phyloP scores from a whole-genome alignment of 2,888 invertebrate genomes.

The Acholoe squamosa region DNA sequence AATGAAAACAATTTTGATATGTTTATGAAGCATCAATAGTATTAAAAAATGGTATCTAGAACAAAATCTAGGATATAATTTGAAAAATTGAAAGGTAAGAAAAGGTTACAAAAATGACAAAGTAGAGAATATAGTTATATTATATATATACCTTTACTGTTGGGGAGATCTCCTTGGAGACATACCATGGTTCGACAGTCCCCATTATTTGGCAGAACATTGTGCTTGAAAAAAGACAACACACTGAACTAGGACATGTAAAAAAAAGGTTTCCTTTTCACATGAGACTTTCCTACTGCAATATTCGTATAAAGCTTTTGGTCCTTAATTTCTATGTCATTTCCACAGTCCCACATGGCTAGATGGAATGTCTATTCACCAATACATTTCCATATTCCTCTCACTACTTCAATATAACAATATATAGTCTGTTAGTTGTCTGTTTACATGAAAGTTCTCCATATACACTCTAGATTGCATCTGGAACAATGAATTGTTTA shows the following conservation, averaged over 20 bases:
- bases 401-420: too few species aligned
- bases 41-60: too few species aligned
- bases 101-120: background rate
- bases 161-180: conserved; percentile 78
- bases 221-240: conserved; percentile 75
- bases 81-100: background rate
- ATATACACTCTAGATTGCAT: too few species aligned
- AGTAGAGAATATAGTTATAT: background rate
- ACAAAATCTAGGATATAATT: background rate
- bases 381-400: too few species aligned
- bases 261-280: background rate
- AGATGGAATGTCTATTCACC: too few species aligned
- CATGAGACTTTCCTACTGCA: background rate
- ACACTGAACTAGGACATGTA: too few species aligned
- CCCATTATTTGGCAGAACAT: conserved; percentile 85
- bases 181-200: conserved; percentile 84
- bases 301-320: too few species aligned
- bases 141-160: conserved; percentile 63
- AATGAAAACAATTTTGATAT: background rate
- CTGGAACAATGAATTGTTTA: too few species aligned
- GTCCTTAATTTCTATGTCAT: too few species aligned
- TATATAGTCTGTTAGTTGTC: too few species aligned
- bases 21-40: background rate
- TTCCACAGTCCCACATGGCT: too few species aligned
- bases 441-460: too few species aligned